These are phyloP conservation scores for Hirtodrosophila histrioides DNA, from an alignment of 2,888 invertebrate genomes.

Conservation along the genomic window DNA sequence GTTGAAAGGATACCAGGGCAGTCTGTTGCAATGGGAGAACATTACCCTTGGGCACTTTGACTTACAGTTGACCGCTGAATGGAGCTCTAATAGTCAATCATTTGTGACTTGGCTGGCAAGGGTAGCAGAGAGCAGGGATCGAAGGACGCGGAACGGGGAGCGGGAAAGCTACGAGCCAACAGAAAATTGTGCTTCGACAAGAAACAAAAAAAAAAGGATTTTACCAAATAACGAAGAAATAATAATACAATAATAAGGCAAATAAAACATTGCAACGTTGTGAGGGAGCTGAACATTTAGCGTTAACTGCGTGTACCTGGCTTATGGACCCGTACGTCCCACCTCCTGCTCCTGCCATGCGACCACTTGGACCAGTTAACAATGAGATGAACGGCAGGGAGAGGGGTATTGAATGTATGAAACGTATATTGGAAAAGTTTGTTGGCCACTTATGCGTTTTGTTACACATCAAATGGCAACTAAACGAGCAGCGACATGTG, in stretches of 20 bases:
- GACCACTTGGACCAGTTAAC: not conserved
- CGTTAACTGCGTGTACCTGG: constrained; percentile 13
- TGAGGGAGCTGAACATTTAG: constrained; percentile 5
- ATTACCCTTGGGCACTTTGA: constrained; percentile 6
- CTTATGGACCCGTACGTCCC: not conserved
- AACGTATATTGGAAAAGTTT: constrained; percentile 64
- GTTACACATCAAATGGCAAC: constrained; percentile 61
- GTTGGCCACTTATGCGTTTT: constrained; percentile 50
- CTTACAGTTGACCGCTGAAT: constrained; percentile 17
- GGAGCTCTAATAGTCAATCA: constrained; percentile 32
- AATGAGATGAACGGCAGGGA: not conserved
- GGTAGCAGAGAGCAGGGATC: no score
- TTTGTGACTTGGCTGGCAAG: constrained; percentile 2
- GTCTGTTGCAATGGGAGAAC: not conserved
- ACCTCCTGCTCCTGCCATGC: not conserved
- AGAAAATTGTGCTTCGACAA: no score
- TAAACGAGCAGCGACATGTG: constrained; percentile 41
- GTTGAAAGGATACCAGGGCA: no score
- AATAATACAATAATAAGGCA: not conserved
- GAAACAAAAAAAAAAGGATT: not conserved
- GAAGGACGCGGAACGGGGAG: no score
- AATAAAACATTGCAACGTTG: not conserved
- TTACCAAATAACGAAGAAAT: not conserved
- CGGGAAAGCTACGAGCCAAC: no score
- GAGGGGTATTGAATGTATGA: constrained; percentile 1